Conservation (phyloP, 2,797 vertebrate genomes). For the Tiaroga cobitis region DNA sequence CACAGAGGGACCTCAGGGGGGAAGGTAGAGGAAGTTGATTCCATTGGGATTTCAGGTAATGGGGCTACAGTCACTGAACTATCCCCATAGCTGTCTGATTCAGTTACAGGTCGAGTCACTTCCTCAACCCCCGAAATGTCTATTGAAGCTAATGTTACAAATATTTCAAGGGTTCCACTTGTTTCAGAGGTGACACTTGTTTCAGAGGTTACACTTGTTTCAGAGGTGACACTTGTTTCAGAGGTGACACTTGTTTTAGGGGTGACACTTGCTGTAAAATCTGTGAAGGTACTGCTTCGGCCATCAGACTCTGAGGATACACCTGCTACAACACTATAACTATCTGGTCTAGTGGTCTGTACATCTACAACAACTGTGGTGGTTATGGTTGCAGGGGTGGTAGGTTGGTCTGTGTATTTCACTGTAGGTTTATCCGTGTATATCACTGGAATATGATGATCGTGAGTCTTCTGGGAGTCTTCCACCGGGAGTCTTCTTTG, state of each 20-base stretch:
- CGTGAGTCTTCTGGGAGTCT: slow-evolving; percentile 9
- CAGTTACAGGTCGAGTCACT: slow-evolving; percentile 51
- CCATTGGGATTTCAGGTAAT: slow-evolving; percentile 67
- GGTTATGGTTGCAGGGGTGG: background rate
- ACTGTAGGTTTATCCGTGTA: slow-evolving; percentile 44
- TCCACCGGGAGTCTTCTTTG: slow-evolving; percentile 8
- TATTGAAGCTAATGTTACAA: slow-evolving; percentile 61
- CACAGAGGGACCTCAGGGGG: slow-evolving; percentile 74
- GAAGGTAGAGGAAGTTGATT: slow-evolving; percentile 73
- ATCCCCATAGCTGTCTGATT: slow-evolving; percentile 63
- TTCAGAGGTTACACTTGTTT: background rate
- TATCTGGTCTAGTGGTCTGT: slow-evolving; percentile 38
- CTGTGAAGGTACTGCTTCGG: slow-evolving; percentile 35
- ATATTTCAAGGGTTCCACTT: slow-evolving; percentile 44
- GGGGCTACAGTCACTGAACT: slow-evolving; percentile 62
- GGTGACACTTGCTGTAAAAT: slow-evolving; percentile 26
- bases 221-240: background rate
- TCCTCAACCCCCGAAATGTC: slow-evolving; percentile 45
- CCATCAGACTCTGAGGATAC: slow-evolving; percentile 23
- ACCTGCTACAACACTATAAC: slow-evolving; percentile 13
- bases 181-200: background rate
- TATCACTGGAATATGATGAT: slow-evolving; percentile 4
- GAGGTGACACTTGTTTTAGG: background rate
- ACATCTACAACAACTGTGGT: slow-evolving; percentile 44
- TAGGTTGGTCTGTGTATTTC: slow-evolving; percentile 46